Evolutionary conservation across 1,140 invertebrate genomes (phyloP).

Genomic region (Drosophila subpulchrella): DNA sequence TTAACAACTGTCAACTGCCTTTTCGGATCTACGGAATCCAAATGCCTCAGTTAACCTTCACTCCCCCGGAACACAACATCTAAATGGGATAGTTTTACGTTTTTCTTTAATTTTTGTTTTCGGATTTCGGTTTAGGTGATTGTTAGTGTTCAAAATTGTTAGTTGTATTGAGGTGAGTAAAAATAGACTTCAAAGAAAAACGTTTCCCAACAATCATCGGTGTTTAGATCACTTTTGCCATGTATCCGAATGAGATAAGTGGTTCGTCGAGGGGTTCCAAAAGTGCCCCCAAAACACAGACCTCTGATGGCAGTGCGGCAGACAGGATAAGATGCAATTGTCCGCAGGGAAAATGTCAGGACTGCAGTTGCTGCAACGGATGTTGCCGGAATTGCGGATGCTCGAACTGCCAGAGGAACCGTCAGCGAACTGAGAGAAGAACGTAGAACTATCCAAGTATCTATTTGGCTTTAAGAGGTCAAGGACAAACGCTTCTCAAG

Average conservation of each 20-base stretch:
- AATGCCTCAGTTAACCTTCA: constrained; percentile 5
- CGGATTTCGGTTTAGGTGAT: not conserved
- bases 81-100: constrained; percentile 13
- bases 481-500: not conserved
- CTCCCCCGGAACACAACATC: not conserved
- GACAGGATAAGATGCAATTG: not conserved
- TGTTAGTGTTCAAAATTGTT: not conserved
- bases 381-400: not conserved
- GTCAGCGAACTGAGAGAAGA: not conserved
- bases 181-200: not conserved
- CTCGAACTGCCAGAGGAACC: constrained; percentile 3
- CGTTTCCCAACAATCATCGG: too few relatives aligned
- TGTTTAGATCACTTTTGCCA: not conserved
- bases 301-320: not conserved
- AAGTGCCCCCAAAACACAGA: not conserved
- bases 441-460: not conserved
- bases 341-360: not conserved
- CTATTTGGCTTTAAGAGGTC: not conserved
- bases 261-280: not conserved
- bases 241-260: not conserved
- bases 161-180: constrained; percentile 1
- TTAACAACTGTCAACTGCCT: constrained; percentile 8
- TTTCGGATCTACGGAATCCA: not conserved
- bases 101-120: constrained; percentile 10
- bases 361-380: constrained; percentile 1